Conservation (phyloP, 1,140 invertebrate genomes). For the Campoletis sonorensis region DNA sequence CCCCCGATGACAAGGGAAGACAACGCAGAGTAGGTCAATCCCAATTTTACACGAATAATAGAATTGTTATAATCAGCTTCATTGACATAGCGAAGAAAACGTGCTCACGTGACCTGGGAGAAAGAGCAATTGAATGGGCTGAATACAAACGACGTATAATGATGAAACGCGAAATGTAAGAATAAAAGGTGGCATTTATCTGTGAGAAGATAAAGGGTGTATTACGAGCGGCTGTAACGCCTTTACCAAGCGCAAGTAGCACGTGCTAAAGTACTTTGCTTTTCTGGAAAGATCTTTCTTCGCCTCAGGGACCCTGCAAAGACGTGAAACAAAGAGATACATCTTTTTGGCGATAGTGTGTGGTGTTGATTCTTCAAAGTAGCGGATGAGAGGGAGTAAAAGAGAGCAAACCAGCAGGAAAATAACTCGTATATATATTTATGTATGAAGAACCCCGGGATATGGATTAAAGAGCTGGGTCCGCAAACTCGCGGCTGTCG, state of each 20-base stretch:
- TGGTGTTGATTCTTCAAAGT: constrained; percentile 41
- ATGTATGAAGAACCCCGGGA: neutral
- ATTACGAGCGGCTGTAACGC: neutral
- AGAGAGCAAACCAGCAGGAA: constrained; percentile 13
- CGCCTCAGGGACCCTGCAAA: neutral
- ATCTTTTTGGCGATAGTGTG: constrained; percentile 51
- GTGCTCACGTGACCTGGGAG: neutral
- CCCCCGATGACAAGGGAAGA: neutral
- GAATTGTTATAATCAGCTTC: constrained; percentile 2
- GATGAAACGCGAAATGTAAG: constrained; percentile 4
- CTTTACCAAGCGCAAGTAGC: constrained; percentile 24
- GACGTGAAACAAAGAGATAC: constrained; percentile 1
- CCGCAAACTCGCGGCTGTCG: constrained; percentile 34
- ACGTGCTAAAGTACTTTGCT: constrained; percentile 23
- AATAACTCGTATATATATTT: constrained; percentile 2
- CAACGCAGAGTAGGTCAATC: constrained; percentile 33
- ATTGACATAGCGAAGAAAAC: neutral
- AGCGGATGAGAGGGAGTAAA: constrained; percentile 27
- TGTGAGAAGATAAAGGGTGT: constrained; percentile 13
- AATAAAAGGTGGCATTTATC: constrained; percentile 12
- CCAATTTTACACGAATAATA: neutral
- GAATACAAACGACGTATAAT: neutral
- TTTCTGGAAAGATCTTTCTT: neutral
- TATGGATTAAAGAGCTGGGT: constrained; percentile 42
- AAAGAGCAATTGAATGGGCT: neutral